These are phyloP conservation scores for Sarcophaga subvicina DNA, from an alignment of 2,888 invertebrate species.

Conservation along the genomic window DNA sequence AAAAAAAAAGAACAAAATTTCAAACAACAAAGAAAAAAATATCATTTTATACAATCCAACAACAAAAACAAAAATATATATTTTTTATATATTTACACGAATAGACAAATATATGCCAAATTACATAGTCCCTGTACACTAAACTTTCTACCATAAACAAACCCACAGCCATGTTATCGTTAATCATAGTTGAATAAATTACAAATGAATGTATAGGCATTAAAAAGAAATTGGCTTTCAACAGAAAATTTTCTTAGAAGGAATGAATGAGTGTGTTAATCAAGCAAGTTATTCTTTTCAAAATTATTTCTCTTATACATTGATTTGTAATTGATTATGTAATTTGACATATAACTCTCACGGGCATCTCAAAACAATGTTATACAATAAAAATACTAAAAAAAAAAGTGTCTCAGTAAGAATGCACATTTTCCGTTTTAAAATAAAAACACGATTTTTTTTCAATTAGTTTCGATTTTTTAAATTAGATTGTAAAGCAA, in stretches of 20 bases:
- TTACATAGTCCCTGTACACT: constrained; percentile 65
- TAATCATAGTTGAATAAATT: constrained; percentile 35
- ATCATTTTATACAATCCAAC: constrained; percentile 7
- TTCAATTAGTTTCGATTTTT: too few relatives aligned
- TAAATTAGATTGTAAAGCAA: too few relatives aligned
- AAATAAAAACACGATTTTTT: neutral
- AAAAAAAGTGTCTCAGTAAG: neutral
- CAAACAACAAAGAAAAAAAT: constrained; percentile 35
- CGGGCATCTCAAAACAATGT: constrained; percentile 64
- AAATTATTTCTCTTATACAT: constrained; percentile 69
- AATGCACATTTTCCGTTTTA: neutral
- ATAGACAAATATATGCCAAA: constrained; percentile 73
- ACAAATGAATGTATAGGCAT: constrained; percentile 70
- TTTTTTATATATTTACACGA: constrained; percentile 64
- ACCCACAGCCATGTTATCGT: neutral
- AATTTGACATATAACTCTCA: constrained; percentile 74
- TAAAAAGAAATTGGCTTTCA: constrained; percentile 39
- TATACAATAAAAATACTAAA: neutral
- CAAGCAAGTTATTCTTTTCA: constrained; percentile 1
- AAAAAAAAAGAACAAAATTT: constrained; percentile 31
- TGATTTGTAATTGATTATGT: constrained; percentile 72
- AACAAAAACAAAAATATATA: neutral
- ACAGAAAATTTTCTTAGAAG: constrained; percentile 2
- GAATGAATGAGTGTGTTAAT: neutral
- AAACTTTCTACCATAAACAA: constrained; percentile 30